Percentiles rank a stretch among this genome's conserved stretches.
Conservation (phyloP, 2,113 vertebrate species). For the Oncorhynchus kisutch region DNA sequence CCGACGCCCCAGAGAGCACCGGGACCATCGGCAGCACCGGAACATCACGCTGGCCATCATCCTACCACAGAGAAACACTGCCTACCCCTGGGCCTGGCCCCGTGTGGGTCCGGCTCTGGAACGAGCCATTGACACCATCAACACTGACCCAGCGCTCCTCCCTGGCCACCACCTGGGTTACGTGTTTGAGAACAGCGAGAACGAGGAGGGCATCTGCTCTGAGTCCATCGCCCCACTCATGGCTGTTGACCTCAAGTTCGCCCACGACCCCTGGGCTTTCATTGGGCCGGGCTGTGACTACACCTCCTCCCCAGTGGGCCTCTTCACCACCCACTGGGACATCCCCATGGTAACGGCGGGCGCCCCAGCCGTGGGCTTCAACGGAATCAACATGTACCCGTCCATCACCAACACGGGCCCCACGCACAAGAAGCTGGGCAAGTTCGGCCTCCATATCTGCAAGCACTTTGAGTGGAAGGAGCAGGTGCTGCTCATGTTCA, state of each 20-base stretch:
- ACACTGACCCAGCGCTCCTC: conserved; percentile 68
- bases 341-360: conserved; percentile 88
- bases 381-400: conserved; percentile 59
- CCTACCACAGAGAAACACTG: conserved; percentile 81
- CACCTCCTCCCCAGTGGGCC: conserved; percentile 81
- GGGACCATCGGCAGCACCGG: neutral
- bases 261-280: conserved; percentile 80
- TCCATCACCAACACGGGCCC: conserved; percentile 86
- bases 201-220: conserved; percentile 79
- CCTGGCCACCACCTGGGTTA: conserved; percentile 68
- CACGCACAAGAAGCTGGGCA: conserved; percentile 87
- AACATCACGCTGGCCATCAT: conserved; percentile 85
- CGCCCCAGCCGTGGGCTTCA: conserved; percentile 82
- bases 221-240: conserved; percentile 83
- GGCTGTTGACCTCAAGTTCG: conserved; percentile 85
- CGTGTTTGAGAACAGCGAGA: conserved; percentile 83
- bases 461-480: conserved; percentile 82
- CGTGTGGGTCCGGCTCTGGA: conserved; percentile 84
- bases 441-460: conserved; percentile 80
- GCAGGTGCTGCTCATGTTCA: conserved; percentile 81
- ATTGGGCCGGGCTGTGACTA: conserved; percentile 90
- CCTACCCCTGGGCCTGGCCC: conserved; percentile 93
- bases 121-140: conserved; percentile 72
- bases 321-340: conserved; percentile 86
- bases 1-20: conserved; percentile 27